phyloP scores from a whole-genome alignment of 2,888 invertebrate species.

The Oegoconia quadripuncta region DNA sequence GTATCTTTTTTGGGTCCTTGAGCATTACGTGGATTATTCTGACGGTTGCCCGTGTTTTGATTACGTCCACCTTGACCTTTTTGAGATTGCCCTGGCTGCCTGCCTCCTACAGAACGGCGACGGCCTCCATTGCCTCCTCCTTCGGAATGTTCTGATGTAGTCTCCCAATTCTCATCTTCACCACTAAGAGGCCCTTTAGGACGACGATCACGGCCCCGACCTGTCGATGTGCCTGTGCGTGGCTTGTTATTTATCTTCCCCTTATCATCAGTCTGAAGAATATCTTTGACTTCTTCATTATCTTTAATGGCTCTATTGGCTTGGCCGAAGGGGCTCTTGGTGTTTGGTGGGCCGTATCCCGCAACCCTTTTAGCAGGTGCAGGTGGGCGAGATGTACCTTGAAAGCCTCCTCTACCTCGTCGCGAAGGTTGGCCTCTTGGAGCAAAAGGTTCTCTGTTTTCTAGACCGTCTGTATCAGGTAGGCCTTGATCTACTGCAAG shows the following conservation, averaged over 20 bases:
- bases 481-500: conserved; percentile 37
- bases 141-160: conserved; percentile 91
- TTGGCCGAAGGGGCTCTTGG: conserved; percentile 86
- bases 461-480: conserved; percentile 47
- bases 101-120: conserved; percentile 50
- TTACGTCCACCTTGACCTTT: conserved; percentile 55
- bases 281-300: conserved; percentile 58
- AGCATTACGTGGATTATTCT: conserved; percentile 48
- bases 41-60: conserved; percentile 53
- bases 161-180: conserved; percentile 87
- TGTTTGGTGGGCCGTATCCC: conserved; percentile 89
- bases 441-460: conserved; percentile 85
- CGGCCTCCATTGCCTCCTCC: conserved; percentile 50
- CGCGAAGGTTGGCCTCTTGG: conserved; percentile 94
- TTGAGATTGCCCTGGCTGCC: conserved; percentile 44
- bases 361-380: conserved; percentile 81
- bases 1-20: conserved; percentile 54
- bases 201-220: conserved; percentile 69
- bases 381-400: conserved; percentile 64
- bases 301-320: conserved; percentile 61
- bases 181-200: conserved; percentile 62
- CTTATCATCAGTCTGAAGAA: conserved; percentile 78
- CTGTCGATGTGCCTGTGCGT: conserved; percentile 82
- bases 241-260: conserved; percentile 83
- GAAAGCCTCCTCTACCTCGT: conserved; percentile 85